These are phyloP conservation scores for Zootermopsis nevadensis DNA, from an alignment of 2,888 invertebrate genomes.

Conservation along the genomic window DNA sequence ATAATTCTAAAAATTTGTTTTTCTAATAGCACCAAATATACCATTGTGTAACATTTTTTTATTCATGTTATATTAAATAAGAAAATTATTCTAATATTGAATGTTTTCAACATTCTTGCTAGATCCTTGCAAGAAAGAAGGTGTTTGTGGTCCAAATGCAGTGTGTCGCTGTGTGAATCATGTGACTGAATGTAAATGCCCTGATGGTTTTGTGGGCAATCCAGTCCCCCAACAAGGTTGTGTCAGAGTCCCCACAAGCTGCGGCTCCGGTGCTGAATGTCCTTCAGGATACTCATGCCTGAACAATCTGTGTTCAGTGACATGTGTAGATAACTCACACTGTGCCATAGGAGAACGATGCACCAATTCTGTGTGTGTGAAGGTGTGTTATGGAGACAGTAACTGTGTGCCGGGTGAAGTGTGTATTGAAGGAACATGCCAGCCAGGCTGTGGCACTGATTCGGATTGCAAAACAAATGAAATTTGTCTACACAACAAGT, in stretches of 20 bases:
- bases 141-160: conserved; percentile 87
- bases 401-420: conserved; percentile 92
- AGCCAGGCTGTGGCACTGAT: conserved; percentile 84
- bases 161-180: conserved; percentile 82
- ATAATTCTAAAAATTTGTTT: background rate
- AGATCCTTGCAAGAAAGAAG: conserved; percentile 82
- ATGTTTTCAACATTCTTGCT: background rate
- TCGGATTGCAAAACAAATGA: conserved; percentile 84
- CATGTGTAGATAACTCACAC: conserved; percentile 76
- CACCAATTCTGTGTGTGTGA: conserved; percentile 79
- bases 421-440: conserved; percentile 84
- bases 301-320: conserved; percentile 80
- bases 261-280: conserved; percentile 75
- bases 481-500: conserved; percentile 78
- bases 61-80: no score
- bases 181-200: conserved; percentile 82
- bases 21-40: no score
- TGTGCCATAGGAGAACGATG: conserved; percentile 91
- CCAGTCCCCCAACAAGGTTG: conserved; percentile 91
- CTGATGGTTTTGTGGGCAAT: conserved; percentile 86
- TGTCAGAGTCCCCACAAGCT: conserved; percentile 80
- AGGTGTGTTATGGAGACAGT: conserved; percentile 89
- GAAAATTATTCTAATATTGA: background rate
- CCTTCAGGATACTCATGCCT: conserved; percentile 82
- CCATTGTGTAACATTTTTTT: no score